These are phyloP conservation scores for Medauroidea extradentata DNA, from an alignment of 1,140 invertebrate genomes.

Conservation along the genomic window DNA sequence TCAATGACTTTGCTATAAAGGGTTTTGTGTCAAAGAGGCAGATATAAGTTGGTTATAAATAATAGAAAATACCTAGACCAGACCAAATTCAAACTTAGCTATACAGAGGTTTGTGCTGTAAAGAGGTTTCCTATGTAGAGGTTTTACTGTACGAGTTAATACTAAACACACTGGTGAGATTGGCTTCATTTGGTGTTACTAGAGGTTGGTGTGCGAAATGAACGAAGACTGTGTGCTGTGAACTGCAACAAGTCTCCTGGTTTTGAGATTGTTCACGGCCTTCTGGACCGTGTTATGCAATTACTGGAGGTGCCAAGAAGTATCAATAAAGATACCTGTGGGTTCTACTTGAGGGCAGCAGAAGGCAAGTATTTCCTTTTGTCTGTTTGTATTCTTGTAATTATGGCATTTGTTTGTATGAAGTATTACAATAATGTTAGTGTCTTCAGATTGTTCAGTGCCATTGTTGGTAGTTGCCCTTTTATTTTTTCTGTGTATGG, in stretches of 20 bases:
- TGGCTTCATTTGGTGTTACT: too few species aligned
- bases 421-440: not conserved
- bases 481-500: too few species aligned
- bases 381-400: not conserved
- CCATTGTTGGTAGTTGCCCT: too few species aligned
- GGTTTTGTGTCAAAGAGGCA: too few species aligned
- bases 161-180: too few species aligned
- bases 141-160: too few species aligned
- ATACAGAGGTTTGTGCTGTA: not conserved
- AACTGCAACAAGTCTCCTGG: conserved; percentile 91
- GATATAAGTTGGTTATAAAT: too few species aligned
- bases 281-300: conserved; percentile 91
- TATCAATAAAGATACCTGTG: conserved; percentile 43
- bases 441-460: too few species aligned
- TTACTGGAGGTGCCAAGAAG: conserved; percentile 72
- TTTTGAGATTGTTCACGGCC: conserved; percentile 95
- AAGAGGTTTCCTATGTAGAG: too few species aligned
- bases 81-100: not conserved
- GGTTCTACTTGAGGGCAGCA: conserved; percentile 67
- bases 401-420: not conserved
- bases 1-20: too few species aligned
- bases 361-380: conserved; percentile 58
- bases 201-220: conserved; percentile 89
- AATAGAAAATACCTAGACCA: not conserved
- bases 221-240: conserved; percentile 82